phyloP scores from a whole-genome alignment of 1,140 invertebrate genomes.

The Macrotrachela quadricornifera region DNA sequence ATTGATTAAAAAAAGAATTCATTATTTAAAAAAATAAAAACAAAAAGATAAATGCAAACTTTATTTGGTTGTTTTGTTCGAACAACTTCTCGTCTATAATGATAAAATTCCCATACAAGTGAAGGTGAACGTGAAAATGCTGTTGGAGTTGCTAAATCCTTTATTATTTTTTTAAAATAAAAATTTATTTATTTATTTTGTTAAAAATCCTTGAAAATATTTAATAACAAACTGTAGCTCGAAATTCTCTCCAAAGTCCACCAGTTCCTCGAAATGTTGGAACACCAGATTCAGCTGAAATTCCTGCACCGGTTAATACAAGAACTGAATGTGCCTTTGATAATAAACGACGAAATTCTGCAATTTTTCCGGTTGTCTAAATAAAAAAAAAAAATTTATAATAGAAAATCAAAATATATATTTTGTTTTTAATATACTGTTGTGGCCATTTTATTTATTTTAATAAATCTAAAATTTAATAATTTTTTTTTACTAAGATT shows the following conservation, averaged over 20 bases:
- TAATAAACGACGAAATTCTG: too few relatives aligned
- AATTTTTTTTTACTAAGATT: too few relatives aligned
- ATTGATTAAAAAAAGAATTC: conserved; percentile 1
- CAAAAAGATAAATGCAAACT: conserved; percentile 23
- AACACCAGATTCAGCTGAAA: conserved; percentile 57
- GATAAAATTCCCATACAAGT: conserved; percentile 57
- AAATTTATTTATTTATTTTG: too few relatives aligned
- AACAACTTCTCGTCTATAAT: conserved; percentile 46
- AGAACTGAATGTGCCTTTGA: conserved; percentile 14
- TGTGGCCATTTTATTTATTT: too few relatives aligned
- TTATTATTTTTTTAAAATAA: too few relatives aligned
- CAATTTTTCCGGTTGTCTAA: too few relatives aligned
- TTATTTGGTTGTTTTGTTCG: conserved; percentile 41
- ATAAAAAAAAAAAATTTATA: too few relatives aligned
- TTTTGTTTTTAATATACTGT: too few relatives aligned
- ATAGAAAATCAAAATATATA: too few relatives aligned
- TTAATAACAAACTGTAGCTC: too few relatives aligned
- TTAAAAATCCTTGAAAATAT: too few relatives aligned
- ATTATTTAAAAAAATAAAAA: not conserved
- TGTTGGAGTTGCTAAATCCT: conserved; percentile 42
- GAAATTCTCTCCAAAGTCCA: conserved; percentile 44
- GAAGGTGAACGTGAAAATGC: conserved; percentile 45
- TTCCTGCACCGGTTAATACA: conserved; percentile 50
- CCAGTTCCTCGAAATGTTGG: conserved; percentile 55
- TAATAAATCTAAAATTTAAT: too few relatives aligned